Evolutionary conservation across 2,888 invertebrate genomes (phyloP).

Genomic region (Ephialtes manifestator): DNA sequence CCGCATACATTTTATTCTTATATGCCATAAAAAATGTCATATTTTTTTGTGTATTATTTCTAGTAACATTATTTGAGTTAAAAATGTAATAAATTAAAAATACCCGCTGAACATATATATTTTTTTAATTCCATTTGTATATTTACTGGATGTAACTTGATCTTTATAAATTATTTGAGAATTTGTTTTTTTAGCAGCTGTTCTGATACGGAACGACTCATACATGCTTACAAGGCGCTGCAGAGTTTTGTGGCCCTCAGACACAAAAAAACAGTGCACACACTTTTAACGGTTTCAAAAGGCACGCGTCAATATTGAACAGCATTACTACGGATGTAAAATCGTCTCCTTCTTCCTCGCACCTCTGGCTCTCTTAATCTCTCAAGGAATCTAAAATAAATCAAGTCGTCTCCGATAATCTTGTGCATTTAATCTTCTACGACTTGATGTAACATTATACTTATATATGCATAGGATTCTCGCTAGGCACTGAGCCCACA

Average conservation of each 20-base stretch:
- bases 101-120: too few relatives aligned
- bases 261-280: background rate
- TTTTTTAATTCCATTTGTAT: too few relatives aligned
- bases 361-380: background rate
- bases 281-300: slow-evolving; percentile 20
- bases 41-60: too few relatives aligned
- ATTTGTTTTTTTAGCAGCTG: background rate
- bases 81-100: too few relatives aligned
- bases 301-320: slow-evolving; percentile 5
- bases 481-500: background rate
- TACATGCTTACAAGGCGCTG: background rate
- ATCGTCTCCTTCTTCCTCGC: background rate
- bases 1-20: too few relatives aligned
- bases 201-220: background rate
- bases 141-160: too few relatives aligned
- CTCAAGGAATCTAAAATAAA: slow-evolving; percentile 1
- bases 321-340: background rate
- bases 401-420: slow-evolving; percentile 16
- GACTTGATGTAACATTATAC: slow-evolving; percentile 5
- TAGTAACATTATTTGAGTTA: too few relatives aligned
- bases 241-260: background rate
- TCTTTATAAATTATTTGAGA: too few relatives aligned
- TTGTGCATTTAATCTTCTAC: background rate
- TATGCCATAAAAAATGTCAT: too few relatives aligned
- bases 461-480: background rate